phyloP scores from a whole-genome alignment of 2,888 invertebrate species.

The Gymnocheta viridis region DNA sequence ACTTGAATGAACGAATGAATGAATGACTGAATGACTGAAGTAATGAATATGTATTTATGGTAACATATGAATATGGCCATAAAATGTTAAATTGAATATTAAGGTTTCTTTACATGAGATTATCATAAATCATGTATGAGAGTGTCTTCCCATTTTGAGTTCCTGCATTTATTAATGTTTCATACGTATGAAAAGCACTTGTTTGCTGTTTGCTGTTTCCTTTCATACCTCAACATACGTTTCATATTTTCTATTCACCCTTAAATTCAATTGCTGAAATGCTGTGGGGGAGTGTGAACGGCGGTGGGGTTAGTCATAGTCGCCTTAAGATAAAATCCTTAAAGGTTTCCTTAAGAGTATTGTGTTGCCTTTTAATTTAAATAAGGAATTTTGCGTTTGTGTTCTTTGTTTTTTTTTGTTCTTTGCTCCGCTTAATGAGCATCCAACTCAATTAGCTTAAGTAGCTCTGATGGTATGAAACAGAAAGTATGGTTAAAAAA shows the following conservation, averaged over 20 bases:
- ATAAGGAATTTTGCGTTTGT: slow-evolving; percentile 49
- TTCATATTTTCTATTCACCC: slow-evolving; percentile 60
- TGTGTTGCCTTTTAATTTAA: slow-evolving; percentile 22
- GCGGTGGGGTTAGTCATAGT: slow-evolving; percentile 4
- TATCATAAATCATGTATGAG: slow-evolving; percentile 71
- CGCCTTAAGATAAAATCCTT: slow-evolving; percentile 59
- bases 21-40: slow-evolving; percentile 2
- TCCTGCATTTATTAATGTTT: slow-evolving; percentile 55
- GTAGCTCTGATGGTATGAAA: slow-evolving; percentile 65
- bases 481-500: slow-evolving; percentile 15
- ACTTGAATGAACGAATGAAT: slow-evolving; percentile 16
- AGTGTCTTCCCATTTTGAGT: slow-evolving; percentile 39
- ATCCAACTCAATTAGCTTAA: slow-evolving; percentile 79
- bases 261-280: slow-evolving; percentile 37
- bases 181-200: slow-evolving; percentile 43
- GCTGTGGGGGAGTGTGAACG: not conserved
- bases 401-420: not conserved
- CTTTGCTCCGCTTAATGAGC: slow-evolving; percentile 78
- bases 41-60: slow-evolving; percentile 32
- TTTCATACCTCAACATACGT: slow-evolving; percentile 60
- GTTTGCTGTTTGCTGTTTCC: not conserved
- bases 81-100: slow-evolving; percentile 67
- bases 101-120: slow-evolving; percentile 63
- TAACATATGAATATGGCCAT: slow-evolving; percentile 58
- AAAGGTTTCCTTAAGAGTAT: slow-evolving; percentile 11